A percentile compares a stretch with the other conserved stretches of the same genome.
phyloP scores from a whole-genome alignment of 2,888 invertebrate species.

The Camptogramma bilineatum region DNA sequence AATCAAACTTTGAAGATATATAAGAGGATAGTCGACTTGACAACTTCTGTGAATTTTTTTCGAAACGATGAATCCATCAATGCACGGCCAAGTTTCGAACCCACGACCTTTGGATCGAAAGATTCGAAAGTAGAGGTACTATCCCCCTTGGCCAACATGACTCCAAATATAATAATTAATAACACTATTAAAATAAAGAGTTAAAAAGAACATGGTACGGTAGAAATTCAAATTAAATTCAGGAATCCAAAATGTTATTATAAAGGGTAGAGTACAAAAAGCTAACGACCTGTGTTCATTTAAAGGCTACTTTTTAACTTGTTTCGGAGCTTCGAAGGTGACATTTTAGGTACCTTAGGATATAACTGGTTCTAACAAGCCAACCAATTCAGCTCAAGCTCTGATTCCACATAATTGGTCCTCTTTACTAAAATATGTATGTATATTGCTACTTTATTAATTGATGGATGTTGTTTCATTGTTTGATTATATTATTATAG shows the following conservation, averaged over 20 bases:
- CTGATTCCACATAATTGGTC: not conserved
- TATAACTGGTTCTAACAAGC: slow-evolving; percentile 21
- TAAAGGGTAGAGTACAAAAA: slow-evolving; percentile 6
- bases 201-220: not conserved
- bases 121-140: too few species aligned
- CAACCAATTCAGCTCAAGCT: not conserved
- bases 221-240: not conserved
- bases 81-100: too few species aligned
- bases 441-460: too few species aligned
- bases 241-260: slow-evolving; percentile 10
- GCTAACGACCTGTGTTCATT: slow-evolving; percentile 10
- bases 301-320: slow-evolving; percentile 18
- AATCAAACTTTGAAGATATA: too few species aligned
- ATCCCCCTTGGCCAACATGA: too few species aligned
- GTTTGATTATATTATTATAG: too few species aligned
- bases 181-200: not conserved
- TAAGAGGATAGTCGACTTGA: too few species aligned
- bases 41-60: too few species aligned
- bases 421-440: not conserved
- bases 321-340: slow-evolving; percentile 21
- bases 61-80: too few species aligned
- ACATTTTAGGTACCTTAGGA: slow-evolving; percentile 18
- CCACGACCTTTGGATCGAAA: too few species aligned
- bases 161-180: too few species aligned
- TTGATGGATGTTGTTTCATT: too few species aligned